Percentiles rank a stretch among this genome's conserved stretches.
Conservation (phyloP, 2,797 vertebrate species). For the Sebastes jordani region DNA sequence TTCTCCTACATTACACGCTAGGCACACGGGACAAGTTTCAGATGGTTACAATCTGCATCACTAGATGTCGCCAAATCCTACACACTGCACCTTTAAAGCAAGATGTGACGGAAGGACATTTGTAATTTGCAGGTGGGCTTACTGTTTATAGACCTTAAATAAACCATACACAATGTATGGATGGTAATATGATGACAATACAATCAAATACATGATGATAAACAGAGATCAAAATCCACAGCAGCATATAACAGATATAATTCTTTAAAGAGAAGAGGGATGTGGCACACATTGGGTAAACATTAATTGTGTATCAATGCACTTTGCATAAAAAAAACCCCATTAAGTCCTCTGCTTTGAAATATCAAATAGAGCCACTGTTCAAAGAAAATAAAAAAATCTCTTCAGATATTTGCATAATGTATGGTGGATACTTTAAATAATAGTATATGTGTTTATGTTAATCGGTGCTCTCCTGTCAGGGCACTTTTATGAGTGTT, state of each 20-base stretch:
- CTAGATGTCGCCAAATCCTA: too few relatives aligned
- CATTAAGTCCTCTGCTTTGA: background rate
- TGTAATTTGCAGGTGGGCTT: background rate
- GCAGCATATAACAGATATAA: background rate
- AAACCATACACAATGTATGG: background rate
- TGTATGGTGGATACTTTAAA: background rate
- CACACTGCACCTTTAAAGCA: too few relatives aligned
- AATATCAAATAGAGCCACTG: background rate
- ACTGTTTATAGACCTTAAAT: background rate
- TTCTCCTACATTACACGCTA: too few relatives aligned
- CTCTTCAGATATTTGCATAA: slow-evolving; percentile 2
- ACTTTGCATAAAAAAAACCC: background rate
- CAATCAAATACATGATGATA: background rate
- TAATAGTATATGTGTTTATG: background rate
- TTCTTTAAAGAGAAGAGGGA: background rate
- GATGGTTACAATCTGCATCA: too few relatives aligned
- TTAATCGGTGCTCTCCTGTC: background rate
- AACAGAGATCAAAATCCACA: background rate
- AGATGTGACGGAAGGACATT: background rate
- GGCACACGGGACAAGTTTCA: too few relatives aligned
- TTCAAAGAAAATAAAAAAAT: background rate
- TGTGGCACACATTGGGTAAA: background rate
- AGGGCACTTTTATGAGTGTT: background rate
- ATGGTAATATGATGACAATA: background rate
- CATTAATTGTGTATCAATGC: background rate